Evolutionary conservation across 64 coral and sea anemone genomes (phyloP), one percentile per base, ranked within the genome.

Genomic region (Catalaphyllia jardinei): DNA sequence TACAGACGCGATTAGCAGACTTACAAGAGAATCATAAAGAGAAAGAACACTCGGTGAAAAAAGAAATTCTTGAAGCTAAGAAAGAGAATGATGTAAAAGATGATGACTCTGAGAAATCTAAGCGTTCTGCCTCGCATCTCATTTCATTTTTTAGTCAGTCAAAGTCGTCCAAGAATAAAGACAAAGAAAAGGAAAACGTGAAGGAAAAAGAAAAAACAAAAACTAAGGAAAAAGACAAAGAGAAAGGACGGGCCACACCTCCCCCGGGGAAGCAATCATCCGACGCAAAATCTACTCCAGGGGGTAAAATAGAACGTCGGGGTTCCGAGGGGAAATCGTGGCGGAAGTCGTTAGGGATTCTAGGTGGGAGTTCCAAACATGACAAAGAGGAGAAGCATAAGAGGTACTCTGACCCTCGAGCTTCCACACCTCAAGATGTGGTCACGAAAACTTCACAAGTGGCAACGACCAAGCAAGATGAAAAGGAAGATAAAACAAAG

Each of bases 301-400:
- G 62, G 33, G 62, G 81, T 29, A 85, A 85, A 85, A 38, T 85
- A 51, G 81, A 85, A 64, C 81, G 81, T 15, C 20, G 67, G 81
- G 62, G 81, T 50, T 85, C 80, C 31, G 81, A 85, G 38, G 62
- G 81, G 8, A 85, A 71, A 25, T 85, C 81, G 13, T 85, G 81
- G 81, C 62, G 81, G 15, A 85, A 71, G 42, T 85, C 81, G 3
- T n/a, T 85, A 46, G 81, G 81, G 39, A 85, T 85, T 85, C 62
- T 85, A 4, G 81, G 81, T 19, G 81, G 81, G 29, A 22, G 81
- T 28, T 85, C 62, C 12, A 85, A 85, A 51, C 81, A 85, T n/a
- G 81, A 85, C 67, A 85, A 85, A 25, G 81, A 85, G 46, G 81
- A 85, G 33, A 85, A 71, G 27, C 81, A 46, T 29, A 85, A 85